A percentile compares a stretch with the other conserved stretches of the same genome.
phyloP scores from a whole-genome alignment of 1,140 invertebrate species.

The Drosophila pseudoobscura region DNA sequence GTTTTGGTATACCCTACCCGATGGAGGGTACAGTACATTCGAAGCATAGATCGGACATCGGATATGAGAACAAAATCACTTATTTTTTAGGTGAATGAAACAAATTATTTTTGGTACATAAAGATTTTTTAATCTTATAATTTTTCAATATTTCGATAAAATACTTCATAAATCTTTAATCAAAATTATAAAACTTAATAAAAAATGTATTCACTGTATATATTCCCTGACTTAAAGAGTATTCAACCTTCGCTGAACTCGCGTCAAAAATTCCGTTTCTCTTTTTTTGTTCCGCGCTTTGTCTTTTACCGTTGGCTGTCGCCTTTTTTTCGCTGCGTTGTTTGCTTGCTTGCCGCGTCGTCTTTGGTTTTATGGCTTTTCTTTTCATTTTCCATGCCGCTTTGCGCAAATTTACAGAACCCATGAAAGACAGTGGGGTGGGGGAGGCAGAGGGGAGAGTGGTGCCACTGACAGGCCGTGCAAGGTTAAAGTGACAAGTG shows the following conservation, averaged over 20 bases:
- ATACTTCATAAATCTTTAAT: too few species aligned
- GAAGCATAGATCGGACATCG: too few species aligned
- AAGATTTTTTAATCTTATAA: too few species aligned
- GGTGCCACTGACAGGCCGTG: slow-evolving; percentile 68
- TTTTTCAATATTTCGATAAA: too few species aligned
- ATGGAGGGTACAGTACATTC: background rate
- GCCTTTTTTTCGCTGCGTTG: slow-evolving; percentile 41
- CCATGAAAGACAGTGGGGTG: slow-evolving; percentile 2
- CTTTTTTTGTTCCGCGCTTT: slow-evolving; percentile 14
- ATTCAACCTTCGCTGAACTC: background rate
- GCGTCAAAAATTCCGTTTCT: too few species aligned
- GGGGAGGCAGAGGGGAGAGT: slow-evolving; percentile 6
- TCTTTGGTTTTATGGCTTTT: slow-evolving; percentile 82
- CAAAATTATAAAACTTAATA: too few species aligned
- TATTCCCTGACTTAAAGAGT: background rate
- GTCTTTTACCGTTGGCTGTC: slow-evolving; percentile 48
- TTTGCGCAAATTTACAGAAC: slow-evolving; percentile 75
- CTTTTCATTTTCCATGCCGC: slow-evolving; percentile 80
- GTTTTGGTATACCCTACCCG: slow-evolving; percentile 15
- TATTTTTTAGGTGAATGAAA: too few species aligned
- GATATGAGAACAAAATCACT: too few species aligned
- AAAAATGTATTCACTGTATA: background rate
- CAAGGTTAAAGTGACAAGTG: slow-evolving; percentile 82
- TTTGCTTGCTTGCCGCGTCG: slow-evolving; percentile 73
- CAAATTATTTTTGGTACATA: too few species aligned